Conservation (phyloP, 23 tunicate genomes). For the Ascidia mentula region DNA sequence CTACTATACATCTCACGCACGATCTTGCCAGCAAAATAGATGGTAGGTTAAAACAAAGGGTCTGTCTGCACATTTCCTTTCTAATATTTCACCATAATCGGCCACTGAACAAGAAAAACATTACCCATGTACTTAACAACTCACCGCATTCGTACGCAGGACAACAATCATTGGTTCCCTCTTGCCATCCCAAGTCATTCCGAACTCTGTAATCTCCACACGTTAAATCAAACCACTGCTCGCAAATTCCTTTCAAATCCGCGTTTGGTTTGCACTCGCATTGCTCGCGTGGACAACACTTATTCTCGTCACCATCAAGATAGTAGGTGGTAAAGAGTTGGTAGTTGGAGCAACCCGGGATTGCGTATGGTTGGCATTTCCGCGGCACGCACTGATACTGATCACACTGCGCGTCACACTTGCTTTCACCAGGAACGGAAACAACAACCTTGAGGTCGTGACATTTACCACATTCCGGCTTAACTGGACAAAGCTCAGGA, state of each 20-base stretch:
- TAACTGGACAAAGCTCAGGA: constrained; percentile 25
- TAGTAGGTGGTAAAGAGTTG: constrained; percentile 8
- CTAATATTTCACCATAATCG: no score
- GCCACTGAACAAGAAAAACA: no score
- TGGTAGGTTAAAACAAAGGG: no score
- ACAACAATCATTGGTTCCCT: constrained; percentile 21
- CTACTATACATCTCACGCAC: no score
- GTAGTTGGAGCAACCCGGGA: constrained; percentile 14
- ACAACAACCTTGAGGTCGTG: not conserved
- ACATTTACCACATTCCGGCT: constrained; percentile 27
- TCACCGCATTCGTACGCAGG: constrained; percentile 31
- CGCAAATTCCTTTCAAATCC: constrained; percentile 17
- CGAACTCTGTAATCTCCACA: not conserved
- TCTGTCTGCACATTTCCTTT: no score
- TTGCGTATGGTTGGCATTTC: not conserved
- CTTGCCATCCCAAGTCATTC: not conserved
- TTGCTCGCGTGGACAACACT: constrained; percentile 32
- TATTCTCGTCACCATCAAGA: constrained; percentile 10
- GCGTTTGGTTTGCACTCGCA: constrained; percentile 25
- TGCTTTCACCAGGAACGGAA: not conserved
- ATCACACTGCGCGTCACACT: constrained; percentile 27
- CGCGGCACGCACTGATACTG: constrained; percentile 20
- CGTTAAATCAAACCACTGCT: constrained; percentile 23
- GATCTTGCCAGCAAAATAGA: no score
- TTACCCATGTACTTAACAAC: no score